Conservation (phyloP, 2,888 invertebrate genomes). For the Erannis defoliaria region DNA sequence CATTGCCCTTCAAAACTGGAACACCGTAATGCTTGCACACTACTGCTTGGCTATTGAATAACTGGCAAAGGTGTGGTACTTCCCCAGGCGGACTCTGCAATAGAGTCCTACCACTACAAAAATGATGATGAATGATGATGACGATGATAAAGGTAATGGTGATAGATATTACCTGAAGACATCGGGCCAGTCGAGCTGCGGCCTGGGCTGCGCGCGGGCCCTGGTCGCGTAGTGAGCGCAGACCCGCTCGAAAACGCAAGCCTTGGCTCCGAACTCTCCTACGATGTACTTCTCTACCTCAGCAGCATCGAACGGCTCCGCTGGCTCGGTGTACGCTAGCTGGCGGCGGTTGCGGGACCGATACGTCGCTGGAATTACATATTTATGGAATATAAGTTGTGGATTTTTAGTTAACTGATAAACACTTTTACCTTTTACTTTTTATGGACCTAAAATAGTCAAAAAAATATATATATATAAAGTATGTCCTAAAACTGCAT, state of each 20-base stretch:
- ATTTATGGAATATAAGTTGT: background rate
- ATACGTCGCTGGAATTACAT: conserved; percentile 89
- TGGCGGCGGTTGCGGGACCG: conserved; percentile 88
- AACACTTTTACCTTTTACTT: no score
- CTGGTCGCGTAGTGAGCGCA: conserved; percentile 90
- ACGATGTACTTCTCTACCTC: conserved; percentile 93
- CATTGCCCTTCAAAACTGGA: no score
- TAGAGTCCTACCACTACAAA: no score
- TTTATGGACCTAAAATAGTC: no score
- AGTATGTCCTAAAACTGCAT: no score
- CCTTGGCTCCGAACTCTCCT: conserved; percentile 91
- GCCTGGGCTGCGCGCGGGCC: conserved; percentile 77
- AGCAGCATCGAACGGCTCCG: conserved; percentile 85
- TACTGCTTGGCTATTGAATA: no score
- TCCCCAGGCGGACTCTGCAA: no score
- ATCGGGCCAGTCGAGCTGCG: conserved; percentile 90
- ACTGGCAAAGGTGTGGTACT: no score
- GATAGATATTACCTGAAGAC: conserved; percentile 89
- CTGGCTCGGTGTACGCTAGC: conserved; percentile 57
- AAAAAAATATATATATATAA: no score
- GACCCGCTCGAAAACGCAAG: conserved; percentile 92
- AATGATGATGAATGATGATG: background rate
- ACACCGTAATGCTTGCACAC: no score
- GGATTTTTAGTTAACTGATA: no score
- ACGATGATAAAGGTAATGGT: background rate